Evolutionary conservation across 1,140 invertebrate genomes (phyloP).

Genomic region (Dreissena rostriformis): DNA sequence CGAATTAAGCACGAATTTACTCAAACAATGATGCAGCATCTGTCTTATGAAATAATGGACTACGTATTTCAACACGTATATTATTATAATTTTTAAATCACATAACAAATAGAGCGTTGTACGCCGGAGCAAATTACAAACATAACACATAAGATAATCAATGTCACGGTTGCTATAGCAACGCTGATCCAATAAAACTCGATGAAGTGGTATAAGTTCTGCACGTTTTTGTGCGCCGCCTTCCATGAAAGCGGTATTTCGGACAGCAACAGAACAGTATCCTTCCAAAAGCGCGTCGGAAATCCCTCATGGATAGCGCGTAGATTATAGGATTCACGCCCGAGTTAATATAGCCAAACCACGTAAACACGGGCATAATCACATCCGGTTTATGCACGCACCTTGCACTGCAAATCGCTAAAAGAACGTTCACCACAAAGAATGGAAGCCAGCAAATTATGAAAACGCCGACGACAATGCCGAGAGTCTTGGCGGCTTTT

Average conservation of each 20-base stretch:
- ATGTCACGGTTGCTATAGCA: conserved; percentile 18
- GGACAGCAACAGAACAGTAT: conserved; percentile 78
- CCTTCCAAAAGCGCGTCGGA: conserved; percentile 87
- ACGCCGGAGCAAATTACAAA: no score
- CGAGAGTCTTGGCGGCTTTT: conserved; percentile 96
- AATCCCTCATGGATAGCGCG: no score
- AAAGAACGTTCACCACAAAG: conserved; percentile 95
- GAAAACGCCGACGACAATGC: conserved; percentile 97
- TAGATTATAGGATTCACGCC: no score
- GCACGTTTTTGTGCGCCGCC: conserved; percentile 44
- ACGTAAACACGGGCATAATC: no score
- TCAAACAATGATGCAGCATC: no score
- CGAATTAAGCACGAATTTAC: no score
- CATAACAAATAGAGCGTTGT: no score
- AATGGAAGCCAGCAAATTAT: conserved; percentile 98
- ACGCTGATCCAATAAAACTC: conserved; percentile 26
- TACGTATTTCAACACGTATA: no score
- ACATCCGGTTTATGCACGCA: conserved; percentile 87
- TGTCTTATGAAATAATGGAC: no score
- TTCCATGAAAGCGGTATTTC: conserved; percentile 66
- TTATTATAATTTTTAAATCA: no score
- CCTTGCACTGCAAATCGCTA: conserved; percentile 91
- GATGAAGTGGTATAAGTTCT: conserved; percentile 35
- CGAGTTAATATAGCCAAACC: no score
- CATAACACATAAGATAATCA: no score